A percentile compares a stretch with the other conserved stretches of the same genome.
phyloP scores from a whole-genome alignment of 1,140 invertebrate species.

The Globodera ellingtonae region DNA sequence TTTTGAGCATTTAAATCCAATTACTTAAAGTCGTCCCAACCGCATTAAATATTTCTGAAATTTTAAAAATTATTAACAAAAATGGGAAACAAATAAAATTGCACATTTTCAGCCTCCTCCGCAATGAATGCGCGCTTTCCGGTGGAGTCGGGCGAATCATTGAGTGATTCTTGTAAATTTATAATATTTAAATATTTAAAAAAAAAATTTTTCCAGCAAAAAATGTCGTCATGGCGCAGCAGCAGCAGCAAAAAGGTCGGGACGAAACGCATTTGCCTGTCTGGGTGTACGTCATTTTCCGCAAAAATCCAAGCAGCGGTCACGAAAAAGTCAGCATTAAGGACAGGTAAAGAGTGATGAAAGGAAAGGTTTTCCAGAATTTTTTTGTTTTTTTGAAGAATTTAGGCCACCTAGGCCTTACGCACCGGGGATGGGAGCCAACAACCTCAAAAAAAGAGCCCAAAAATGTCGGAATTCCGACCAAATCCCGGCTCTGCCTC shows the following conservation, averaged over 20 bases:
- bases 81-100: too few species aligned
- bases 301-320: constrained; percentile 57
- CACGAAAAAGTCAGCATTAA: constrained; percentile 65
- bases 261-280: constrained; percentile 45
- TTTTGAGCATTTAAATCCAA: too few species aligned
- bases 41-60: too few species aligned
- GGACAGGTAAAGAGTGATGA: constrained; percentile 4
- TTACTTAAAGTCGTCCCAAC: too few species aligned
- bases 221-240: background rate
- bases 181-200: background rate
- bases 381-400: too few species aligned
- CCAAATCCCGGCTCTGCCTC: too few species aligned
- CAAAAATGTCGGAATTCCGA: too few species aligned
- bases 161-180: constrained; percentile 12
- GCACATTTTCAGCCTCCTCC: background rate
- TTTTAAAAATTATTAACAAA: too few species aligned
- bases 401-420: too few species aligned
- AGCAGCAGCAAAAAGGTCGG: background rate
- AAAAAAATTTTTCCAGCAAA: constrained; percentile 1
- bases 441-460: too few species aligned
- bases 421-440: too few species aligned
- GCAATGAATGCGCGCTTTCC: constrained; percentile 19
- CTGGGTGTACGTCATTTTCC: constrained; percentile 64
- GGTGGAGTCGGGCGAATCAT: constrained; percentile 23
- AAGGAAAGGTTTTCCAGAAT: too few species aligned